Evolutionary conservation across 2,113 vertebrate genomes (phyloP).

Genomic region (Atlantisia rogersi): DNA sequence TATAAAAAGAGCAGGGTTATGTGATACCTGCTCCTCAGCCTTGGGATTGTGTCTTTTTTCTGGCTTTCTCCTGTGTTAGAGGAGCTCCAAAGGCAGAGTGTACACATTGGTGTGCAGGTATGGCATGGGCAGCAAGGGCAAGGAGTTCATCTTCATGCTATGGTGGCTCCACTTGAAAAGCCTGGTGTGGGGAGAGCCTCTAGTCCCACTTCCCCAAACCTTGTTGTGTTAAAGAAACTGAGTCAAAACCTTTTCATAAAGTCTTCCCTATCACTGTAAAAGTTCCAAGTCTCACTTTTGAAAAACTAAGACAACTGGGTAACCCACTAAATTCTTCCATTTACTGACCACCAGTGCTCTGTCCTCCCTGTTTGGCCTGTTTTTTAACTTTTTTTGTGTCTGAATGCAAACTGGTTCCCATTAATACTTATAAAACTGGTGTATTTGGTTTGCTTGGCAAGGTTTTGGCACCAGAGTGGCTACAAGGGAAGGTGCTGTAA

Average conservation of each 20-base stretch:
- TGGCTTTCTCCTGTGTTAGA: not conserved
- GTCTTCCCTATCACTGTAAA: not conserved
- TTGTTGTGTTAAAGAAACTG: not conserved
- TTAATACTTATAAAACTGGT: not conserved
- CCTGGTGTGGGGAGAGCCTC: not conserved
- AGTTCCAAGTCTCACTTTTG: not conserved
- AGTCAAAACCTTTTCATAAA: not conserved
- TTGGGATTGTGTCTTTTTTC: not conserved
- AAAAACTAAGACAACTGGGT: not conserved
- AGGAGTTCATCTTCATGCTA: not conserved
- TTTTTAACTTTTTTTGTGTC: not conserved
- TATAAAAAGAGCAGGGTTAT: rapidly evolving
- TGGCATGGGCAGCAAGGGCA: not conserved
- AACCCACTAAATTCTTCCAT: not conserved
- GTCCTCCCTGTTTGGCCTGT: not conserved
- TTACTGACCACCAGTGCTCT: not conserved
- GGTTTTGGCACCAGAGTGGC: too few species aligned
- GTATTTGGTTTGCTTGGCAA: too few species aligned
- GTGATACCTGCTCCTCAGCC: not conserved
- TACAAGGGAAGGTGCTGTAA: too few species aligned
- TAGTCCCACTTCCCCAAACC: not conserved
- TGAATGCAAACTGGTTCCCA: not conserved
- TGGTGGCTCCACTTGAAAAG: not conserved
- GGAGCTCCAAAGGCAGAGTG: not conserved
- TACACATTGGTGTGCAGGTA: rapidly evolving